Base-by-base conservation (phyloP, 2,797 vertebrate species). In the Brotula barbata region DNA sequence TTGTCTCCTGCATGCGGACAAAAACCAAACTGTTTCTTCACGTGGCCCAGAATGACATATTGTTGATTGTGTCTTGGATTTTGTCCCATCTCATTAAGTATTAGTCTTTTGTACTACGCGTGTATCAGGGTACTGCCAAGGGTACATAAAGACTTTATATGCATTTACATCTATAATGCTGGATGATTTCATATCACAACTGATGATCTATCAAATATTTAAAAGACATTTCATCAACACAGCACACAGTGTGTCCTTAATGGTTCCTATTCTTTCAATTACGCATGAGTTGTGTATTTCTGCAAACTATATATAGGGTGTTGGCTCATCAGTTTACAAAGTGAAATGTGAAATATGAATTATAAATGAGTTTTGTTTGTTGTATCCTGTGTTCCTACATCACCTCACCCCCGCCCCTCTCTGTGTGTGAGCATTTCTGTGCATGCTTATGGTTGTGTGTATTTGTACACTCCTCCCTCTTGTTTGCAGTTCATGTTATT, bases 391-490 rank as follows among this genome's bases (percentile, higher is more conserved):
- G 48, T 53, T 52, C 48, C 31, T 17, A 13, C 57, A 15, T 16
- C 39, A 55, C 56, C 49, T 23, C 71, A 58, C 46, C 58, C 46
- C 54, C 14, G 37, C 57, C 16, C 45, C 47, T 43, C 23, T 7
- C 11, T 19, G 25, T 71, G 33, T 59, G 49, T 74, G 36, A 13
- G 22, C 45, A 65, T 75, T 65, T 70, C 39, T 77, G 17, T 77
- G 87, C 82, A 84, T 72, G 37, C 3, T 39, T 58, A 84, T 72
- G 37, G 14, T 39, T 58, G 47, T 64, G 50, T 79, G 64, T 75
- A 77, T 81, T 58, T 70, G 45, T 68, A 66, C 43, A 36, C 61
- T 23, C 41, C 45, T 15, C 49, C 10, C 37, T 52, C 31, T 31
- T 48, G 5, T 47, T 60, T 63, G 2, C 44, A 11, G 2, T 34